Evolutionary conservation across 1,140 invertebrate genomes (phyloP), one percentile per base, ranked within the genome.

Genomic region (Idris sp.): DNA sequence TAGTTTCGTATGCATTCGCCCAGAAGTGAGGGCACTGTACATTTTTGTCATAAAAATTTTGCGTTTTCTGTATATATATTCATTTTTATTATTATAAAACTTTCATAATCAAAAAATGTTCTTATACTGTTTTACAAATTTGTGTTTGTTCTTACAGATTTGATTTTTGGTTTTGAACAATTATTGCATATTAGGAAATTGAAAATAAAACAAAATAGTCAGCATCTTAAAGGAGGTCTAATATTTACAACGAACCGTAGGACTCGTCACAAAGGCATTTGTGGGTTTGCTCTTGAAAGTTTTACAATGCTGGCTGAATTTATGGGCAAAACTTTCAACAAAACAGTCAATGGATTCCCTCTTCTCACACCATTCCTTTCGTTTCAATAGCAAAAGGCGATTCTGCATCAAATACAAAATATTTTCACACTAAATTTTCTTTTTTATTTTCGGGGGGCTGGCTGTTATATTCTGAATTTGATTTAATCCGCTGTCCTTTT

Each of bases 231-330:
- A 78, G 61, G 53, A 46, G 51, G 65, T 46, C 36, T 40, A 28
- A 69, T 74, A 79, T 79, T 75, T 73, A 77, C 75, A 76, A 65
- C 68, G 56, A 61, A 31, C 61, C 72, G 58, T 69, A 73, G 84
- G 81, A 85, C 83, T 83, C 82, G 81, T 83, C 83, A 85, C 85
- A 86, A 86, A 80, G 77, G 81, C 81, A 78, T 84, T 79, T 86
- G 84, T 81, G 85, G 86, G 83, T 87, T 85, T 86, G 81, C 83
- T 86, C 86, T 84, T 87, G 83, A 87, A 85, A 83, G 81, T 81
- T 74, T 44, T 68, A 87, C 85, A 87, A 87, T 87, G 77, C 75
- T 64, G 65, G 54, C 71, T 53, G 79, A 84, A 87, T 88, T 88
- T 87, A 87, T 81, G 84, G 76, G 65, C 54, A 74, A 80, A 86